Conservation (phyloP, 2,797 vertebrate species). For the Nannoperca obscura region DNA sequence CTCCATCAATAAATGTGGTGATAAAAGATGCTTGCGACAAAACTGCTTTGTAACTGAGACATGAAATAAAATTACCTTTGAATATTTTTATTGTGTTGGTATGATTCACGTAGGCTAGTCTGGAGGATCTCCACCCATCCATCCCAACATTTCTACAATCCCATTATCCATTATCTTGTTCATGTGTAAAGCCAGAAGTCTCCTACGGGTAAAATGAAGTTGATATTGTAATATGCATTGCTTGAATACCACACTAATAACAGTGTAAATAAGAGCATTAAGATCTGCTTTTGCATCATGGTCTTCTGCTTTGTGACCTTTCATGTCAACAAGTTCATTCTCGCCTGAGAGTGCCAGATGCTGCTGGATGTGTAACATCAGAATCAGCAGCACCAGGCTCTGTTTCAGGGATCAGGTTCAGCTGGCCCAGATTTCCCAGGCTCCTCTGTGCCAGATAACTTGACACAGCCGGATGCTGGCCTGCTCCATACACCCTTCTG, state of each 20-base stretch:
- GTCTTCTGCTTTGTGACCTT: constrained; percentile 31
- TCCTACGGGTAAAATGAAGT: not conserved
- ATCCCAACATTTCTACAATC: not conserved
- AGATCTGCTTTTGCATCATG: not conserved
- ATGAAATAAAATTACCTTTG: constrained; percentile 51
- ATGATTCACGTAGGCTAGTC: not conserved
- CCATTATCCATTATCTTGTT: not conserved
- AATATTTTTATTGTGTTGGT: constrained; percentile 15
- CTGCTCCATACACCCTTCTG: constrained; percentile 35
- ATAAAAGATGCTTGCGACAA: constrained; percentile 40
- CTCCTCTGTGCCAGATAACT: constrained; percentile 74
- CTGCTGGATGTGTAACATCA: constrained; percentile 62
- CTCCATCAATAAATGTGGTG: constrained; percentile 55
- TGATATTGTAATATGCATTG: not conserved
- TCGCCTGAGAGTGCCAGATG: constrained; percentile 50
- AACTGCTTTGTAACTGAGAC: constrained; percentile 43
- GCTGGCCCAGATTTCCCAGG: constrained; percentile 77
- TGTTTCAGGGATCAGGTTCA: constrained; percentile 81
- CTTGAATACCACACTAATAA: not conserved
- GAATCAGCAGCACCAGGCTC: constrained; percentile 65
- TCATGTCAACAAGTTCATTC: constrained; percentile 48
- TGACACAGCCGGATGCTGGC: constrained; percentile 66
- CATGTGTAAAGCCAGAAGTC: not conserved
- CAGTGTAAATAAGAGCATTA: not conserved
- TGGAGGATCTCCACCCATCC: not conserved